phyloP scores from a whole-genome alignment of 2,888 invertebrate genomes.

The Agonopterix alstromeriana region DNA sequence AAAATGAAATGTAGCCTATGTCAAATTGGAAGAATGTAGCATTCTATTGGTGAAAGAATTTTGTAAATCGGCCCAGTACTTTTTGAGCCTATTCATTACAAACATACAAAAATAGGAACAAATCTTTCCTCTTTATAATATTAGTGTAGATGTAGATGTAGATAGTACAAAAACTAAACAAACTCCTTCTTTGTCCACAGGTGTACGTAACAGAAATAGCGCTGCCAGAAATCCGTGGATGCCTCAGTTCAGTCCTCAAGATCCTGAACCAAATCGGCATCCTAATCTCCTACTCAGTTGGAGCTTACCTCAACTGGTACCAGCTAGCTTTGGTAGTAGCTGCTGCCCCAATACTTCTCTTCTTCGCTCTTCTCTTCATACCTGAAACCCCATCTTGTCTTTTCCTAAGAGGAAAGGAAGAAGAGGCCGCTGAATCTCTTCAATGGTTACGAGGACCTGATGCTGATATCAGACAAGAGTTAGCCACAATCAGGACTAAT shows the following conservation, averaged over 20 bases:
- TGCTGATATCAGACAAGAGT: conserved; percentile 85
- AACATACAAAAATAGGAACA: too few species aligned
- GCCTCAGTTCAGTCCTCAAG: conserved; percentile 90
- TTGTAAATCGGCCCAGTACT: too few species aligned
- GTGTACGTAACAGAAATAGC: conserved; percentile 95
- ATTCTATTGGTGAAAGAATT: too few species aligned
- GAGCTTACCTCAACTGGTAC: conserved; percentile 89
- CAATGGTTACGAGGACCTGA: conserved; percentile 88
- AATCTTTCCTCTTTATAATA: too few species aligned
- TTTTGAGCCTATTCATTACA: too few species aligned
- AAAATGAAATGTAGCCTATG: too few species aligned
- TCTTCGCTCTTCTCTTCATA: conserved; percentile 84
- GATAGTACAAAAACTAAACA: background rate
- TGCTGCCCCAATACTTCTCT: conserved; percentile 84
- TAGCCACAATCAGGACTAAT: conserved; percentile 83
- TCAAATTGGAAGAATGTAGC: too few species aligned
- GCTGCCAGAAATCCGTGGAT: conserved; percentile 89
- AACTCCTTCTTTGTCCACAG: conserved; percentile 51
- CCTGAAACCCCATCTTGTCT: conserved; percentile 94
- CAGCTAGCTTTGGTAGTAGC: conserved; percentile 88
- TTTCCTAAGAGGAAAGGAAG: conserved; percentile 83
- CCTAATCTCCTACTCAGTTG: conserved; percentile 87
- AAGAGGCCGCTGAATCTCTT: conserved; percentile 84
- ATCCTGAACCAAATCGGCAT: conserved; percentile 90
- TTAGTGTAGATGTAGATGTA: too few species aligned